phyloP scores from a whole-genome alignment of 2,113 vertebrate genomes.

The Pogona vitticeps region DNA sequence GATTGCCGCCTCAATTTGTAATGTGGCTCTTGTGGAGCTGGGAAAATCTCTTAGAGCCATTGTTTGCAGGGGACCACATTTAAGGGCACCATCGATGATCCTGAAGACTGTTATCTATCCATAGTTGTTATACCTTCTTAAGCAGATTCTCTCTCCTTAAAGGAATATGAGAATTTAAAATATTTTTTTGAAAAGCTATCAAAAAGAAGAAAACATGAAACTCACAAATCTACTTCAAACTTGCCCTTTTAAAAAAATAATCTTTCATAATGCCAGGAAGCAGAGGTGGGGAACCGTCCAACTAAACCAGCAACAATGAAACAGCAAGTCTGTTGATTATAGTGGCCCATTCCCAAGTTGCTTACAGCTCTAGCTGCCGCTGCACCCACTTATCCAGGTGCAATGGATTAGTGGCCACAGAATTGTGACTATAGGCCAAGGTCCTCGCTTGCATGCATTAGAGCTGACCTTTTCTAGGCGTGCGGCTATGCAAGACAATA shows the following conservation, averaged over 20 bases:
- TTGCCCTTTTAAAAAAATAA: background rate
- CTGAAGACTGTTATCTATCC: background rate
- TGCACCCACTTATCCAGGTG: background rate
- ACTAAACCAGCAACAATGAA: background rate
- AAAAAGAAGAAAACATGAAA: background rate
- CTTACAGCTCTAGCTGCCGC: too few species aligned
- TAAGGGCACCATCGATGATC: background rate
- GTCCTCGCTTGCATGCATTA: constrained; percentile 17
- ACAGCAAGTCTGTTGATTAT: background rate
- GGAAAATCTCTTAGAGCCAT: too few species aligned
- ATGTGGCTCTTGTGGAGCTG: background rate
- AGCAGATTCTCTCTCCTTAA: background rate
- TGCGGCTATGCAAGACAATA: constrained; percentile 51
- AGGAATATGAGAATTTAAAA: background rate
- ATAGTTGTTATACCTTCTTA: background rate
- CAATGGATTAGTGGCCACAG: background rate
- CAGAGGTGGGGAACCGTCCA: background rate
- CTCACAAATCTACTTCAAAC: background rate
- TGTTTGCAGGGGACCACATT: background rate
- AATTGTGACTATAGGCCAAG: background rate
- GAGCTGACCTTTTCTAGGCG: constrained; percentile 55
- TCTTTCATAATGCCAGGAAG: background rate
- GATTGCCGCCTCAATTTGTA: background rate
- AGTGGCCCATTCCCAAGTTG: too few species aligned
- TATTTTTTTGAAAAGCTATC: background rate